Evolutionary conservation across 2,888 invertebrate species (phyloP).

Genomic region (Scaeva pyrastri): DNA sequence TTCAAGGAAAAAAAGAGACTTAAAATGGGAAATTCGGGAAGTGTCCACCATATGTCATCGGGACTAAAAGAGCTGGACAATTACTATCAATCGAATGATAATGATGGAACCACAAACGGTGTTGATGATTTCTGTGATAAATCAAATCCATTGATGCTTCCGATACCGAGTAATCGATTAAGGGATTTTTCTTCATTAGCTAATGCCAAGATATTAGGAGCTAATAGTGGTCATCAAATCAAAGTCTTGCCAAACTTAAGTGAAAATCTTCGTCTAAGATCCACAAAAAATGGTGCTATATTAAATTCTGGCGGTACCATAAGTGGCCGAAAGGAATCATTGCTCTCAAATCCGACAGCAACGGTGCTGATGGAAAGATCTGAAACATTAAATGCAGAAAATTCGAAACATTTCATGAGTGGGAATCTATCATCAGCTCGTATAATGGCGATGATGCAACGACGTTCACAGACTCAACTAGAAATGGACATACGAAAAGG

Average conservation of each 20-base stretch:
- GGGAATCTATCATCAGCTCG: not conserved
- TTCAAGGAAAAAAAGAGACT: not conserved
- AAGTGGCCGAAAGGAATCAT: constrained; percentile 86
- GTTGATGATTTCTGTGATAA: not conserved
- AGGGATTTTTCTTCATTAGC: constrained; percentile 8
- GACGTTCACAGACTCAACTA: constrained; percentile 77
- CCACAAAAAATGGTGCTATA: constrained; percentile 93
- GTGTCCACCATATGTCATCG: constrained; percentile 78
- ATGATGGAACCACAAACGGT: not conserved
- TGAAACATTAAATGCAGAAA: constrained; percentile 76
- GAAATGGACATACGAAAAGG: constrained; percentile 70
- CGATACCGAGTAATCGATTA: constrained; percentile 42
- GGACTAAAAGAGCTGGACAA: constrained; percentile 77
- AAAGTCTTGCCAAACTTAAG: constrained; percentile 90
- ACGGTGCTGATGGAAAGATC: constrained; percentile 76
- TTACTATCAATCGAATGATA: constrained; percentile 70
- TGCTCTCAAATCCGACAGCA: not conserved
- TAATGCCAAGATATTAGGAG: constrained; percentile 20
- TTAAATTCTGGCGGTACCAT: constrained; percentile 93
- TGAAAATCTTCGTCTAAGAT: constrained; percentile 86
- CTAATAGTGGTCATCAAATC: constrained; percentile 75
- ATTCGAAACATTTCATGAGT: not conserved
- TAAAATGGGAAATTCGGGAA: constrained; percentile 81
- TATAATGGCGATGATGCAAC: constrained; percentile 36
- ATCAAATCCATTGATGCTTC: not conserved